These are phyloP conservation scores for Lordiphosa stackelbergi DNA, from an alignment of 1,140 invertebrate species.

Conservation along the genomic window DNA sequence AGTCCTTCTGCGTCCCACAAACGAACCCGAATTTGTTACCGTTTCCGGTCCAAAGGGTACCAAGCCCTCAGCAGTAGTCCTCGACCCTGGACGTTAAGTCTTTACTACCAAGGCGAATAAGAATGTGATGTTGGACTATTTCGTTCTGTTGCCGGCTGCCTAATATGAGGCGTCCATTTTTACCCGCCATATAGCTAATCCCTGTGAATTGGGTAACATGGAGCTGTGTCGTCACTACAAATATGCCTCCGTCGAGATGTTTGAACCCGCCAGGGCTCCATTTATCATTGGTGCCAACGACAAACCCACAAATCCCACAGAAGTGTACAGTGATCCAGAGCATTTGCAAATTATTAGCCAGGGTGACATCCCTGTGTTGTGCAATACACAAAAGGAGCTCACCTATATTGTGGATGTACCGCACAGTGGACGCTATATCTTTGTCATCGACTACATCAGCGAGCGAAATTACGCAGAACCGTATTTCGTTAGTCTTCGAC, in stretches of 20 bases:
- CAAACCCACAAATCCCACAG: conserved; percentile 51
- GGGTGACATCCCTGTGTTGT: conserved; percentile 67
- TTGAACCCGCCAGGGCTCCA: conserved; percentile 48
- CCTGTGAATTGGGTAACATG: conserved; percentile 86
- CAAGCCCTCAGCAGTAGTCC: conserved; percentile 88
- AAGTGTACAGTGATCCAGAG: conserved; percentile 62
- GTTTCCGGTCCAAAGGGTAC: conserved; percentile 85
- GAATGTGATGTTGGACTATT: conserved; percentile 93
- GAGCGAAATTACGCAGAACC: conserved; percentile 57
- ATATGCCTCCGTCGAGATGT: conserved; percentile 86
- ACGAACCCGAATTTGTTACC: conserved; percentile 85
- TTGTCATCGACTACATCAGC: conserved; percentile 76
- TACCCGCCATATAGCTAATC: conserved; percentile 88
- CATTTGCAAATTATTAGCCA: conserved; percentile 68
- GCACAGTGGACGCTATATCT: conserved; percentile 66
- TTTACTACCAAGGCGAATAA: conserved; percentile 89
- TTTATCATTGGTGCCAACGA: conserved; percentile 49
- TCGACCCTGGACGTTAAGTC: conserved; percentile 94
- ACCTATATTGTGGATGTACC: conserved; percentile 70
- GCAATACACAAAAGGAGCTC: conserved; percentile 53
- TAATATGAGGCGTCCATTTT: conserved; percentile 96
- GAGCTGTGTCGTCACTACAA: conserved; percentile 85
- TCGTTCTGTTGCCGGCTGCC: conserved; percentile 94
- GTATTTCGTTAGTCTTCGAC: conserved; percentile 69
- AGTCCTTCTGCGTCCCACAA: conserved; percentile 86